phyloP scores from a whole-genome alignment of 2,113 vertebrate genomes.

The Heterochromis multidens region DNA sequence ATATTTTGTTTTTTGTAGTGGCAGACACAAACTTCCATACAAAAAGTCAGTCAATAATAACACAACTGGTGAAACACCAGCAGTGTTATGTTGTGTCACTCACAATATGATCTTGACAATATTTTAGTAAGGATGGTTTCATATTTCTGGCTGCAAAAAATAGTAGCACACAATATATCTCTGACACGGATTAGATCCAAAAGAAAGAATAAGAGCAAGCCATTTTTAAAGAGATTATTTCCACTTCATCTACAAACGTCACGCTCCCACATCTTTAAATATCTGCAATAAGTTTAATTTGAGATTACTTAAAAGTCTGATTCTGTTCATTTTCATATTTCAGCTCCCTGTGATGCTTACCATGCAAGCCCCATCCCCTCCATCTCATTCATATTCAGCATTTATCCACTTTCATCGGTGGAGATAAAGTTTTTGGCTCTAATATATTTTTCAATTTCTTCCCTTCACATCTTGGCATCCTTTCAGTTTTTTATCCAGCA shows the following conservation, averaged over 20 bases:
- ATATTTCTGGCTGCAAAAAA: background rate
- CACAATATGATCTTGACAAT: background rate
- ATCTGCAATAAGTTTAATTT: background rate
- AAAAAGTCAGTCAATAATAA: background rate
- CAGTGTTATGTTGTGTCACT: background rate
- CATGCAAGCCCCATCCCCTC: background rate
- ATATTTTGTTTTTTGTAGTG: background rate
- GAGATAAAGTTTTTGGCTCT: slow-evolving; percentile 2
- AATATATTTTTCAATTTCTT: slow-evolving; percentile 20
- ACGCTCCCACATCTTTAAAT: background rate
- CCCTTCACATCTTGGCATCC: background rate
- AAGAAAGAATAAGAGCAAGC: background rate
- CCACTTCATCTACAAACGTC: background rate
- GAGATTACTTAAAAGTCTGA: background rate
- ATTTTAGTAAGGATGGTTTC: background rate
- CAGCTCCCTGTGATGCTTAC: background rate
- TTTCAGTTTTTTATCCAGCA: background rate
- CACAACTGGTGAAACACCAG: background rate
- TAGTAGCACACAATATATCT: background rate
- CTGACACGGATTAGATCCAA: background rate
- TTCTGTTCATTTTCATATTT: slow-evolving; percentile 15
- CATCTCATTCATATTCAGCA: slow-evolving; percentile 28
- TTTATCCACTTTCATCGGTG: slow-evolving; percentile 13
- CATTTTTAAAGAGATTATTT: background rate
- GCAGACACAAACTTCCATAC: background rate